These are phyloP conservation scores for Circaetus cinerascens DNA, from an alignment of 2,113 vertebrate species.

Conservation along the genomic window DNA sequence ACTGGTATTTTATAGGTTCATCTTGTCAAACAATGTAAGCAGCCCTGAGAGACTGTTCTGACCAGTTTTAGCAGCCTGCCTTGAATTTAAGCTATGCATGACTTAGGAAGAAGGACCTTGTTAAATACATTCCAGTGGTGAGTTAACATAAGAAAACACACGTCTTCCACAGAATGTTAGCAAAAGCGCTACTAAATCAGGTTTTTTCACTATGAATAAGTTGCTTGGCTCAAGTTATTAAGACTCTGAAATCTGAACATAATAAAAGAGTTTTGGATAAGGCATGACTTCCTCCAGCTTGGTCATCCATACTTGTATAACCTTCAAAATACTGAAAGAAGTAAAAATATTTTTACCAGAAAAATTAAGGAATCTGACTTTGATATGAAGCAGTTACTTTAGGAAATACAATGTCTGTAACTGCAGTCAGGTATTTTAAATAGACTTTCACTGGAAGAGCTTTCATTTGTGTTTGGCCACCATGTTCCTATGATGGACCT, in stretches of 20 bases:
- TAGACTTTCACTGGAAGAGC: not conserved
- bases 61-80: not conserved
- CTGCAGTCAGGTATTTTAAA: not conserved
- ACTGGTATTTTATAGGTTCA: not conserved
- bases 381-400: not conserved
- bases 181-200: not conserved
- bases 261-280: not conserved
- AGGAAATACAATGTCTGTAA: not conserved
- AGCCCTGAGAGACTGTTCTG: not conserved
- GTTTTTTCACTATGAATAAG: not conserved
- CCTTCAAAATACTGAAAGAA: not conserved
- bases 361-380: not conserved
- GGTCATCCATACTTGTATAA: not conserved
- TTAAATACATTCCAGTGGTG: conserved; percentile 13
- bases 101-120: not conserved
- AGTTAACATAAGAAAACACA: not conserved
- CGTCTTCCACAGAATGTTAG: not conserved
- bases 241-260: not conserved
- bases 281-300: not conserved
- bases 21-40: not conserved
- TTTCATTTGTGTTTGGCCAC: not conserved
- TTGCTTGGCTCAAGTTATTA: not conserved
- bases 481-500: not conserved
- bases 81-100: not conserved
- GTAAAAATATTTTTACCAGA: not conserved